Base-by-base conservation (phyloP, 2,888 invertebrate genomes). In the Nephrotoma guestfalica region DNA sequence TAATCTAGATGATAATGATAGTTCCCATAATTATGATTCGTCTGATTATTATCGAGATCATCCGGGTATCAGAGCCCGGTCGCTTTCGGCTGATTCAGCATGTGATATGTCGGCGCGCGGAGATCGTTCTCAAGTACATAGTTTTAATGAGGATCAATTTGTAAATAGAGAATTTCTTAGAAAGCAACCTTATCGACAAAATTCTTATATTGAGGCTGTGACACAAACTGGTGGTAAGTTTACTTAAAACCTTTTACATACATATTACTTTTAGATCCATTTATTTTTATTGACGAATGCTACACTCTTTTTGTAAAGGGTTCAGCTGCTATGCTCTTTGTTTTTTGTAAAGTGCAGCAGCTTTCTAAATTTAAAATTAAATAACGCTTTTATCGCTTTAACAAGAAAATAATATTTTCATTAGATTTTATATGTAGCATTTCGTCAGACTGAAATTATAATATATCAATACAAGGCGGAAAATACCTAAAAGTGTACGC, bases 31-130 rank as follows among this genome's bases (percentile, higher is more conserved):
- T 40, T 87, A 85, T 47, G 87, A 87, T 41, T 43, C 51, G 15
- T 86, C 41, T 40, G 51, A 51, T 71, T 71, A 71, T 71, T 71
- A 30, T 30, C 18, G 71, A 71, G 71, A 71, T 71, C 51, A 41
- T 86, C 47, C 86, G 42, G 92, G 57, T 93, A 93, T 89, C 93
- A 93, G 87, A 93, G 93, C 93, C 90, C 91, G 85, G 90, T 91
- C 57, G 89, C 89, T 85, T 87, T 89, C 88, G 89, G 89, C 87
- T 6, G 88, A 87, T 45, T 86, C 88, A 51, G 42, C 87, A 87
- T 83, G 86, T 84, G 84, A 85, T 57, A 42, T 86, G 51, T 83
- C 41, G 13, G 51, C 87, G 87, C 88, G 86, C 40, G 85, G 42
- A 45, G 87, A 86, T 41, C 86, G 51, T 15, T 41, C 41, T 41